Evolutionary conservation across 2,113 vertebrate genomes (phyloP).

Genomic region (Aspiorhynchus laticeps): DNA sequence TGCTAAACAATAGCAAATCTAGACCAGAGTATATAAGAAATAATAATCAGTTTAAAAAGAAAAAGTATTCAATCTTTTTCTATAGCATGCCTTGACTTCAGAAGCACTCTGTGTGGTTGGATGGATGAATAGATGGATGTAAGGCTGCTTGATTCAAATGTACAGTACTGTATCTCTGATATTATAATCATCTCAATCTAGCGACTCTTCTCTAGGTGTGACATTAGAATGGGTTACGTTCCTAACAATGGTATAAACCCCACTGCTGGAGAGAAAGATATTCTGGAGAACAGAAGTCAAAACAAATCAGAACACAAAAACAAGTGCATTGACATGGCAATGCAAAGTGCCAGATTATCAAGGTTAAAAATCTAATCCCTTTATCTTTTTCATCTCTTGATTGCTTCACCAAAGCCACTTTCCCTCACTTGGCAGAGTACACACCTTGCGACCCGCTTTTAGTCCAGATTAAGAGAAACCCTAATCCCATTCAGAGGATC

Average conservation of each 20-base stretch:
- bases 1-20: background rate
- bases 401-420: slow-evolving; percentile 57
- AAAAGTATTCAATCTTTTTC: background rate
- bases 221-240: background rate
- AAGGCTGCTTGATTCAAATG: background rate
- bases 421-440: slow-evolving; percentile 20
- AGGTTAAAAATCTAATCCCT: slow-evolving; percentile 53
- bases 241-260: background rate
- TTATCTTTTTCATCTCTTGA: slow-evolving; percentile 61
- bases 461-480: slow-evolving; percentile 54
- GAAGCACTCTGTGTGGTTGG: background rate
- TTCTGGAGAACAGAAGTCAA: background rate
- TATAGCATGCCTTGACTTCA: background rate
- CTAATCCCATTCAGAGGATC: slow-evolving; percentile 57
- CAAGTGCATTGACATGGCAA: background rate
- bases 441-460: slow-evolving; percentile 52
- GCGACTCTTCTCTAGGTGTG: background rate
- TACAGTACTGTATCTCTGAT: background rate
- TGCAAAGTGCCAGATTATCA: slow-evolving; percentile 52
- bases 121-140: background rate
- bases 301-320: slow-evolving; percentile 17
- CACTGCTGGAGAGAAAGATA: background rate
- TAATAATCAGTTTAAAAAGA: background rate
- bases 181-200: background rate
- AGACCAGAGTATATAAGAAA: background rate